Evolutionary conservation across 2,113 vertebrate species (phyloP).

Genomic region (Danionella cerebrum): DNA sequence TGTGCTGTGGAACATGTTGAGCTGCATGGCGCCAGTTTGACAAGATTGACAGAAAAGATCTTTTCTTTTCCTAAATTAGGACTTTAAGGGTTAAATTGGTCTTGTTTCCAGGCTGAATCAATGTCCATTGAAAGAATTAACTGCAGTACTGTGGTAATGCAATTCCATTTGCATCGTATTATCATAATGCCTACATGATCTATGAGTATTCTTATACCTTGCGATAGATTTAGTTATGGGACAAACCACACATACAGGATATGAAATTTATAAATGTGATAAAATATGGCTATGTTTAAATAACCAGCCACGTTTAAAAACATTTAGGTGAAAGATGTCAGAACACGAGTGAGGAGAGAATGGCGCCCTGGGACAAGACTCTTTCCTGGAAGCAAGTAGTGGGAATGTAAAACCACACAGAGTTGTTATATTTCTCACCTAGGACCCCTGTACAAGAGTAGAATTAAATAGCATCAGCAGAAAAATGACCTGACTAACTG

Average conservation of each 20-base stretch:
- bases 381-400: constrained; percentile 33
- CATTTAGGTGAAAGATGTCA: too few species aligned
- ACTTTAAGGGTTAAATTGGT: not conserved
- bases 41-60: too few species aligned
- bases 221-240: not conserved
- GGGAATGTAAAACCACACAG: constrained; percentile 45
- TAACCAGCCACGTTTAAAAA: too few species aligned
- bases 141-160: not conserved
- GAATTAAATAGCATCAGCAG: constrained; percentile 9
- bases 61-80: not conserved
- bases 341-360: constrained; percentile 12
- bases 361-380: constrained; percentile 23
- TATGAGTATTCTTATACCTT: not conserved
- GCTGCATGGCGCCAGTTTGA: too few species aligned
- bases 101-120: not conserved
- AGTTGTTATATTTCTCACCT: constrained; percentile 60
- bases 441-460: constrained; percentile 16
- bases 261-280: not conserved
- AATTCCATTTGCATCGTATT: not conserved
- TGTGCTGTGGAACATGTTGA: too few species aligned
- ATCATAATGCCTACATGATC: not conserved
- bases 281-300: not conserved
- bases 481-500: not conserved
- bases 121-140: not conserved
- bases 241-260: not conserved